These are phyloP conservation scores for Metopolophium dirhodum DNA, from an alignment of 1,140 invertebrate species.

Conservation along the genomic window DNA sequence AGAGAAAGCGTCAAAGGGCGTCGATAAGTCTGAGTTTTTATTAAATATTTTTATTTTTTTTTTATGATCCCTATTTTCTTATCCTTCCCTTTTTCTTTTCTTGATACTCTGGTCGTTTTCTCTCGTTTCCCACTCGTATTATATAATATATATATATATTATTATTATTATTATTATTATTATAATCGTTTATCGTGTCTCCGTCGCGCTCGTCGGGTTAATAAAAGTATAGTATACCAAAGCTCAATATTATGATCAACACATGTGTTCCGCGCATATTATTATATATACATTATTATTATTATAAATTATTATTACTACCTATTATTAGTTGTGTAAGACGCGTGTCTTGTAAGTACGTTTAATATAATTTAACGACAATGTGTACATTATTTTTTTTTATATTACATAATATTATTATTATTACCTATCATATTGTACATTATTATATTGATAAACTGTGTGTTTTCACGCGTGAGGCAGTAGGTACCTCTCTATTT, in stretches of 20 bases:
- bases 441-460: background rate
- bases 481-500: background rate
- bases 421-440: background rate
- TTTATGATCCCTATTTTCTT: background rate
- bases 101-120: background rate
- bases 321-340: background rate
- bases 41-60: background rate
- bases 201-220: background rate
- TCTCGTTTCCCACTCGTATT: background rate
- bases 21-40: conserved; percentile 51
- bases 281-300: conserved; percentile 8
- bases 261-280: conserved; percentile 16
- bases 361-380: background rate
- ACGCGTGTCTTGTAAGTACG: background rate
- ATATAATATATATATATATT: background rate
- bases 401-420: background rate
- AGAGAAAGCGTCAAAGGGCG: conserved; percentile 29
- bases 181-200: background rate
- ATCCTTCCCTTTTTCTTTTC: background rate
- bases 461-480: conserved; percentile 8
- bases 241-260: conserved; percentile 47
- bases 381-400: background rate
- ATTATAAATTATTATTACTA: background rate
- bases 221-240: conserved; percentile 15
- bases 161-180: background rate